These are phyloP conservation scores for Hyphantria cunea DNA, from an alignment of 1,140 invertebrate species.

Conservation along the genomic window DNA sequence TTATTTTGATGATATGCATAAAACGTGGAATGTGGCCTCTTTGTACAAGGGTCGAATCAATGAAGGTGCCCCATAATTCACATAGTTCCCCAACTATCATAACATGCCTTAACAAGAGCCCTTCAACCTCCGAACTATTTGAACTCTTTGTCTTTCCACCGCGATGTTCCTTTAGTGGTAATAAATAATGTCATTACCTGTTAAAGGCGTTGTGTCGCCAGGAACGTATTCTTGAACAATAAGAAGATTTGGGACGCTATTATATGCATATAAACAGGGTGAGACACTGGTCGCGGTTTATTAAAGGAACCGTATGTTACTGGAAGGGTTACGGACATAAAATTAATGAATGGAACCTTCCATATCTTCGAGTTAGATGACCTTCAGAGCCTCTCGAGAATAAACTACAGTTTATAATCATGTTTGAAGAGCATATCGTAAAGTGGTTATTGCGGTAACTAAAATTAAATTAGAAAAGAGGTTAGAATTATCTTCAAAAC, in stretches of 20 bases:
- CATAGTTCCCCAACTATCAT: conserved; percentile 40
- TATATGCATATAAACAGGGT: conserved; percentile 65
- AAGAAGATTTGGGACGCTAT: conserved; percentile 63
- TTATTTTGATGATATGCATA: conserved; percentile 26
- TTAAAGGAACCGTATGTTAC: conserved; percentile 32
- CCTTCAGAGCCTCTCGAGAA: conserved; percentile 19
- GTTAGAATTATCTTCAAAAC: neutral
- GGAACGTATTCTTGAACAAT: conserved; percentile 68
- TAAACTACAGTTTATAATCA: conserved; percentile 13
- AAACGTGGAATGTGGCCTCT: conserved; percentile 17
- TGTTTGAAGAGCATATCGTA: conserved; percentile 10
- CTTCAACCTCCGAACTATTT: conserved; percentile 49
- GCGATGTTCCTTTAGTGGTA: conserved; percentile 58
- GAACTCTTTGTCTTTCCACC: conserved; percentile 61
- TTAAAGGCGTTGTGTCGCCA: conserved; percentile 48
- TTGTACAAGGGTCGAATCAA: conserved; percentile 24
- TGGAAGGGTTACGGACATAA: conserved; percentile 25
- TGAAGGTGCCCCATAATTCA: conserved; percentile 27
- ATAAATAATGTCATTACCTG: conserved; percentile 78
- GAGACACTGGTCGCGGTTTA: conserved; percentile 59
- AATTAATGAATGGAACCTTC: conserved; percentile 30
- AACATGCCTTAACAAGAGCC: conserved; percentile 51
- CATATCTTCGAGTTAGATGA: conserved; percentile 29
- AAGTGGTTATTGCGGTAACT: neutral
- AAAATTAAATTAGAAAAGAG: neutral